Evolutionary conservation across 1,140 invertebrate genomes (phyloP).

Genomic region (Drosophila mayri): DNA sequence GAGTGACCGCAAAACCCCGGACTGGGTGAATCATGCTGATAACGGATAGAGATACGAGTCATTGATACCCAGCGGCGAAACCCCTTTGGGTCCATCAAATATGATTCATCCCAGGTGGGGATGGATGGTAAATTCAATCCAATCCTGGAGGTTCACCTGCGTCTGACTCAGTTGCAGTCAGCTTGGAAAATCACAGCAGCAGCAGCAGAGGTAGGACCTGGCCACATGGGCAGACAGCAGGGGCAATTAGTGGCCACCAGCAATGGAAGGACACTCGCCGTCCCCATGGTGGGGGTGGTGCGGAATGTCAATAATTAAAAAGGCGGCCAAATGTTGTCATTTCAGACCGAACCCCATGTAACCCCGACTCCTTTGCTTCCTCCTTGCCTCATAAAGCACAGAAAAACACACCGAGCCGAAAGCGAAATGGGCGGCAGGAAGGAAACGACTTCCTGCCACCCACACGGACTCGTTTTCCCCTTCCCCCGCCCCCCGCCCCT

Average conservation of each 20-base stretch:
- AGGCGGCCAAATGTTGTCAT: conserved; percentile 81
- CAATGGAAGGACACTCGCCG: conserved; percentile 23
- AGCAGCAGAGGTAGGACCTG: neutral
- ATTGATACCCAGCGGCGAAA: conserved; percentile 25
- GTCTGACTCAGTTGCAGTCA: conserved; percentile 43
- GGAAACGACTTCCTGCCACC: conserved; percentile 57
- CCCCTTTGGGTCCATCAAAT: conserved; percentile 2
- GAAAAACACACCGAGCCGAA: conserved; percentile 15
- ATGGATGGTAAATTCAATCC: conserved; percentile 1
- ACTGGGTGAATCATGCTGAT: conserved; percentile 43
- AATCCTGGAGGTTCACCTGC: conserved; percentile 26
- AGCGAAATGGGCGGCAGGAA: conserved; percentile 33
- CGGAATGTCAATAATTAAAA: conserved; percentile 80
- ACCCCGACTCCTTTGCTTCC: conserved; percentile 10
- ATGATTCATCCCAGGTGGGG: conserved; percentile 31
- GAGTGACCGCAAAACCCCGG: conserved; percentile 26
- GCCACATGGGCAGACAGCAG: conserved; percentile 5
- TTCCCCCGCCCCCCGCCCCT: neutral
- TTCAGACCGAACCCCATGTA: conserved; percentile 47
- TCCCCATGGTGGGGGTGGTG: neutral
- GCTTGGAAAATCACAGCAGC: conserved; percentile 30
- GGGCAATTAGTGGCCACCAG: conserved; percentile 60
- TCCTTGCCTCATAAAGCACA: conserved; percentile 20
- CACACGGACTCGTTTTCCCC: conserved; percentile 27
- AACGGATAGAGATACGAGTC: conserved; percentile 21